Evolutionary conservation across 2,797 vertebrate species (phyloP).

Genomic region (Hyperoplus lanceolatus): DNA sequence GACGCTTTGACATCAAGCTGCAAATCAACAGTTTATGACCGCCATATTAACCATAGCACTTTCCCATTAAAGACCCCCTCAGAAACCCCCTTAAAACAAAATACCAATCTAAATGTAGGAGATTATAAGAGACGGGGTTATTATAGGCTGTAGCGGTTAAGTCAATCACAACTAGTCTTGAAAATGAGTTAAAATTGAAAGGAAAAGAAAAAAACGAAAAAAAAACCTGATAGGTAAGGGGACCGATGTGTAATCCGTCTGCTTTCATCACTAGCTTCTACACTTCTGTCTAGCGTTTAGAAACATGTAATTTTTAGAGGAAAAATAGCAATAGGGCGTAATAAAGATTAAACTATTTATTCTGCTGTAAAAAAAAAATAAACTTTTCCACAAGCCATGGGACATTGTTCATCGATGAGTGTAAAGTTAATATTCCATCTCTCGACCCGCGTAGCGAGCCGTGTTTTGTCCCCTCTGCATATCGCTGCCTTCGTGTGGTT

Average conservation of each 20-base stretch:
- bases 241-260: slow-evolving; percentile 91
- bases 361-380: slow-evolving; percentile 94
- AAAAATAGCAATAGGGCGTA: slow-evolving; percentile 92
- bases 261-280: slow-evolving; percentile 93
- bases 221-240: slow-evolving; percentile 80
- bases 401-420: slow-evolving; percentile 90
- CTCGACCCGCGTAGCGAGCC: slow-evolving; percentile 87
- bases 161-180: slow-evolving; percentile 91
- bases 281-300: slow-evolving; percentile 93
- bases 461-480: slow-evolving; percentile 84
- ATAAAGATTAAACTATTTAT: slow-evolving; percentile 89
- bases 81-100: neutral
- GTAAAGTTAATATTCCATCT: slow-evolving; percentile 91
- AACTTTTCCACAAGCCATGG: slow-evolving; percentile 92
- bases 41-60: slow-evolving; percentile 79
- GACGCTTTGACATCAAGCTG: slow-evolving; percentile 97
- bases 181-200: slow-evolving; percentile 54
- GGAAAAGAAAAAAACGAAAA: slow-evolving; percentile 28
- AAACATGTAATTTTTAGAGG: slow-evolving; percentile 88
- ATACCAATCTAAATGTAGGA: slow-evolving; percentile 58
- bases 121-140: slow-evolving; percentile 46
- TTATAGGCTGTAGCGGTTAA: slow-evolving; percentile 55
- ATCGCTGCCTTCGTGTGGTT: slow-evolving; percentile 89
- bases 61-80: slow-evolving; percentile 36
- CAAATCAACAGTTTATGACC: slow-evolving; percentile 91